A percentile compares a stretch with the other conserved stretches of the same genome.
Conservation (phyloP, 2,113 vertebrate species). For the Grammomys dolichurus region DNA sequence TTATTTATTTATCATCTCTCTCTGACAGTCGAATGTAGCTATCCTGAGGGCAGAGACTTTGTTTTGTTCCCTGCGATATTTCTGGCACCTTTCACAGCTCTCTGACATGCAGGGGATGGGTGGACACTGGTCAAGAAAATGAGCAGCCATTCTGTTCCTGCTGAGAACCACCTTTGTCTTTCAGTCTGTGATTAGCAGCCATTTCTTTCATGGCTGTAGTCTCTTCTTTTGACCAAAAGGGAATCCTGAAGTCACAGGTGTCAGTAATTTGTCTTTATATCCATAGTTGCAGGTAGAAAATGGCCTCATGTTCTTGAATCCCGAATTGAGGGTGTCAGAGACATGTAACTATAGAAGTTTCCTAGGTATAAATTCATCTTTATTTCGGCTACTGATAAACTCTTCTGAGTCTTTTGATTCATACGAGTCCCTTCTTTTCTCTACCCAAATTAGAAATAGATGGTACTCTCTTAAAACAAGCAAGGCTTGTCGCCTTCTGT, state of each 20-base stretch:
- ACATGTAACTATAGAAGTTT: background rate
- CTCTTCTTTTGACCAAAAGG: background rate
- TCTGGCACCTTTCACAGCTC: background rate
- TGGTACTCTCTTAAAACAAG: background rate
- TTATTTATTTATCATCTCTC: background rate
- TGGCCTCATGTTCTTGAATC: conserved; percentile 1
- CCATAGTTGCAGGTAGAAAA: background rate
- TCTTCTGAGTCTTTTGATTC: background rate
- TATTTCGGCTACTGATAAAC: background rate
- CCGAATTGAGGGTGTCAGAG: background rate
- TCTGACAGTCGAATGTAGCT: background rate
- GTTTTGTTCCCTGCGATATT: background rate
- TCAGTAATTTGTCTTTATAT: background rate
- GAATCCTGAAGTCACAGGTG: background rate
- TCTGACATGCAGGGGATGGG: background rate
- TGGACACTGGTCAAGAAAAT: background rate
- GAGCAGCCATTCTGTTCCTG: background rate
- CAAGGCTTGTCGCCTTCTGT: background rate
- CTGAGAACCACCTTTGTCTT: background rate
- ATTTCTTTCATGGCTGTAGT: background rate
- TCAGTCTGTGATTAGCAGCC: background rate
- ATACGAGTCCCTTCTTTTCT: background rate
- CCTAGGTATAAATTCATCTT: background rate
- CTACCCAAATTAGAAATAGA: conserved; percentile 19
- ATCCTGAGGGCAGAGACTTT: background rate